Base-by-base conservation (phyloP, 1,140 invertebrate genomes). In the Goniozus legneri region DNA sequence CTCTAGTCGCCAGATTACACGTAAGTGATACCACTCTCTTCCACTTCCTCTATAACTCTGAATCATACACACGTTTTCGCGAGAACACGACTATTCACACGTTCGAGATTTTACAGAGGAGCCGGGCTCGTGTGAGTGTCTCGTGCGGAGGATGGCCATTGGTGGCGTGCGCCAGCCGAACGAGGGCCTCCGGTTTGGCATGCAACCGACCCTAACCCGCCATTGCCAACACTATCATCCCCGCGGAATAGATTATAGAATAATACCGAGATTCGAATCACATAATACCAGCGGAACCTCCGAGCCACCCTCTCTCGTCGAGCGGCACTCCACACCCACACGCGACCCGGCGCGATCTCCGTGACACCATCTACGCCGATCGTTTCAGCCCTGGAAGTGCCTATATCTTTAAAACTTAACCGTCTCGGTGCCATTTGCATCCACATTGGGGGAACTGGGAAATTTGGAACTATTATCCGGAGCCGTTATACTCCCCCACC, bases 241-340 rank as follows among this genome's bases (percentile, higher is more conserved):
- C n/a, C 52, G 38, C 41, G 47, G 54, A 59, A 60, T 65, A 60
- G 58, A 62, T 65, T 62, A 67, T 61, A 51, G 52, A 57, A 57
- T 62, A 63, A 59, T 64, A 55, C 46, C 47, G 33, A 47, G 54
- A 60, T 58, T 55, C 51, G 47, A 50, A 57, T 65, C 55, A 34
- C 53, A 49, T 58, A 60, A 65, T 63, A 44, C 36, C 52, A 32
- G 42, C 36, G 37, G 46, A 48, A 56, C 49, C 50, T 43, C 39
- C 46, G 35, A 16, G 18, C 50, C 38, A 34, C 19, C 39, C 33
- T 52, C 39, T 49, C 39, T 43, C 46, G 46, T n/a, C n/a, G n/a
- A n/a, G n/a, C n/a, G n/a, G n/a, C 38, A 52, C 38, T 51, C 48
- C 24, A 49, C 19, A 18, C 47, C 42, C 8, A 33, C 16, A 32